These are phyloP conservation scores for Actias luna DNA, from an alignment of 2,888 invertebrate species.

Conservation along the genomic window DNA sequence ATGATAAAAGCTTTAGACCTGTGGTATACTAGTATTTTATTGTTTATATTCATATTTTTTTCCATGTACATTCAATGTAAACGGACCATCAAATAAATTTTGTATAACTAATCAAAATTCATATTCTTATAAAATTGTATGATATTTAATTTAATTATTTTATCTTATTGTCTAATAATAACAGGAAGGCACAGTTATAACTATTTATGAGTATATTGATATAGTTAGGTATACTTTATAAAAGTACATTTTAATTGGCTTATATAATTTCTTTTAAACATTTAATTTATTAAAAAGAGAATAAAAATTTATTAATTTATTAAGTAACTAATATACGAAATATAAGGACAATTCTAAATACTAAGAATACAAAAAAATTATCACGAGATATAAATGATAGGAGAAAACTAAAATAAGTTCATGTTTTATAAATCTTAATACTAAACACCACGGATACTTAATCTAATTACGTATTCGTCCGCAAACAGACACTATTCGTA, in stretches of 20 bases:
- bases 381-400: not conserved
- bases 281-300: not conserved
- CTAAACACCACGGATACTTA: slow-evolving; percentile 16
- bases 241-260: not conserved
- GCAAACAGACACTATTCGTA: slow-evolving; percentile 13
- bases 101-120: no score
- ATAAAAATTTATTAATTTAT: not conserved
- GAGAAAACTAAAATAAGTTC: not conserved
- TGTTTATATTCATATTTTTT: no score
- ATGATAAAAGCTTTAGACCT: no score
- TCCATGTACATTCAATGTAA: no score
- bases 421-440: not conserved
- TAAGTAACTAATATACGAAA: not conserved
- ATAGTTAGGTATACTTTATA: not conserved
- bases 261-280: not conserved
- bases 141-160: no score
- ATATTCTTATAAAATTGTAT: no score
- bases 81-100: no score
- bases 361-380: not conserved
- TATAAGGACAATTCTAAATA: not conserved
- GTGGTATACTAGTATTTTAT: no score
- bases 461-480: slow-evolving; percentile 32
- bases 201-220: not conserved
- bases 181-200: not conserved
- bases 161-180: no score